Evolutionary conservation across 2,113 vertebrate species (phyloP).

Genomic region (Sturnus vulgaris): DNA sequence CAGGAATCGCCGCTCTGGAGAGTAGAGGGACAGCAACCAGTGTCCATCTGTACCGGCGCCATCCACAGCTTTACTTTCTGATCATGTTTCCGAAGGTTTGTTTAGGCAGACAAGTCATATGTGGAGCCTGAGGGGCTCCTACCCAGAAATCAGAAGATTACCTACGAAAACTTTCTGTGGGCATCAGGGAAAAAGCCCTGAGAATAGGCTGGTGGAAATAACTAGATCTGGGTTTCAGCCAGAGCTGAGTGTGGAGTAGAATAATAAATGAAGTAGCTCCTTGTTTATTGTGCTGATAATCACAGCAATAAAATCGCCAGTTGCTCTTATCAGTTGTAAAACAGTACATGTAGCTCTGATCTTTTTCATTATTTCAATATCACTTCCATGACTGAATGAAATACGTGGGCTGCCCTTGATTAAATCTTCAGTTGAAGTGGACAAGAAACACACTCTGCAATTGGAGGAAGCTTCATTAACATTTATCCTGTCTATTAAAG

Average conservation of each 20-base stretch:
- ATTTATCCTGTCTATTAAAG: not conserved
- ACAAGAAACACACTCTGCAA: not conserved
- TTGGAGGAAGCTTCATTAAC: not conserved
- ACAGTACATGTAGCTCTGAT: not conserved
- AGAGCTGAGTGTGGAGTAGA: not conserved
- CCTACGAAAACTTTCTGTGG: rapidly evolving
- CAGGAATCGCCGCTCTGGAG: rapidly evolving
- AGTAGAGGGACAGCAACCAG: not conserved
- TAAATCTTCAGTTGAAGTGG: not conserved
- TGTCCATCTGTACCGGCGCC: rapidly evolving
- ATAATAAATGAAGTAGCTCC: not conserved
- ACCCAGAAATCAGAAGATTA: not conserved
- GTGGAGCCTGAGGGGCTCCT: not conserved
- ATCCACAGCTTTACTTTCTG: not conserved
- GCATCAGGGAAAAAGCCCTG: not conserved
- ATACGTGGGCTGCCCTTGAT: not conserved
- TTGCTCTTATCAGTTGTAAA: not conserved
- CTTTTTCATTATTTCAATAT: not conserved
- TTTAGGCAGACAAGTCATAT: not conserved
- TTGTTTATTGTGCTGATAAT: conserved; percentile 16
- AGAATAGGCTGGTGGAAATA: not conserved
- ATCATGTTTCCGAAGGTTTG: rapidly evolving
- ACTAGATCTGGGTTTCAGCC: not conserved
- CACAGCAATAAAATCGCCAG: not conserved
- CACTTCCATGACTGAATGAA: not conserved